phyloP scores from a whole-genome alignment of 2,113 vertebrate species.

The Alligator mississippiensis region DNA sequence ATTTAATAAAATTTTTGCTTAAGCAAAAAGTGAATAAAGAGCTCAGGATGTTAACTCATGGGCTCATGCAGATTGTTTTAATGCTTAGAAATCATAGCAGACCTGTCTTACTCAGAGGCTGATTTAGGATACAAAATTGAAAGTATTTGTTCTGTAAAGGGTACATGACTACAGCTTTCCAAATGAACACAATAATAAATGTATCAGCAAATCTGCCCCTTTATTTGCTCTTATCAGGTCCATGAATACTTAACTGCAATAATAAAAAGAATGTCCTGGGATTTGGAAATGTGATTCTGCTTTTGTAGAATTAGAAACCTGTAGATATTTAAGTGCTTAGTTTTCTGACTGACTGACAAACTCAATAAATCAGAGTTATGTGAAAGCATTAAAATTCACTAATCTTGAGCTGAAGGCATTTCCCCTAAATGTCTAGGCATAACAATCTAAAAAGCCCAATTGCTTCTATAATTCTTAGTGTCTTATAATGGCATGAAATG shows the following conservation, averaged over 20 bases:
- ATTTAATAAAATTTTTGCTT: too few species aligned
- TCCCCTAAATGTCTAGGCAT: background rate
- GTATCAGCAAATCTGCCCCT: background rate
- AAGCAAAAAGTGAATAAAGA: too few species aligned
- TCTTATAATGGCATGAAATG: background rate
- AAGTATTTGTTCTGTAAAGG: fast-evolving
- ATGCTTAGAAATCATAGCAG: background rate
- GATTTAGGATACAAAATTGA: background rate
- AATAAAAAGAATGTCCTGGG: background rate
- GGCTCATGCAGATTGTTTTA: background rate
- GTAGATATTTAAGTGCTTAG: background rate
- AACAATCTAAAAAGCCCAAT: background rate
- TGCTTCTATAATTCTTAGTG: fast-evolving
- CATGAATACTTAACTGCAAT: background rate
- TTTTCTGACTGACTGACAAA: background rate
- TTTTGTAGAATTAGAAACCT: background rate
- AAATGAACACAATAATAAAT: fast-evolving
- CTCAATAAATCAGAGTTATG: background rate
- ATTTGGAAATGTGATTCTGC: background rate
- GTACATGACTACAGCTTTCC: background rate
- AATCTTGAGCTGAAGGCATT: background rate
- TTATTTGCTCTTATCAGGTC: background rate
- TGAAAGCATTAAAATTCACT: background rate
- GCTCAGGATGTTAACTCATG: background rate
- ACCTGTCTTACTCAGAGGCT: background rate